A percentile compares a stretch with the other conserved stretches of the same genome.
Evolutionary conservation across 2,888 invertebrate genomes (phyloP).

Genomic region (Ornithoptera alexandrae): DNA sequence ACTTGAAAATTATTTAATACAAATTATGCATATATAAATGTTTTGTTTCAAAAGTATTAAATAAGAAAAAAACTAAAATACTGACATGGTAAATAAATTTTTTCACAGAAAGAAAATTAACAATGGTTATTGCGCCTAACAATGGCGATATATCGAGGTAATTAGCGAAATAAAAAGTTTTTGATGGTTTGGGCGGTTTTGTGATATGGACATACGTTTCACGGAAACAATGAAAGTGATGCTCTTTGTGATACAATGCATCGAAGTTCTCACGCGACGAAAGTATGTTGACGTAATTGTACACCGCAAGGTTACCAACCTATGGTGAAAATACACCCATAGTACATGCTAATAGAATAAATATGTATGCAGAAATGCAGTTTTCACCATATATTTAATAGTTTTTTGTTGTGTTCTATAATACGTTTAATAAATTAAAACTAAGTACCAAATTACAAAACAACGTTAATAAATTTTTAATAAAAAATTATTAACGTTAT

Average conservation of each 20-base stretch:
- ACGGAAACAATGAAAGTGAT: constrained; percentile 69
- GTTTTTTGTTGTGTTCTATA: no score
- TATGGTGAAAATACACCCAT: constrained; percentile 23
- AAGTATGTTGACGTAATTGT: constrained; percentile 64
- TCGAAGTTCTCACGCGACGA: constrained; percentile 72
- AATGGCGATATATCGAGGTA: constrained; percentile 25
- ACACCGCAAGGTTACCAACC: constrained; percentile 38
- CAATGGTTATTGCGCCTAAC: constrained; percentile 16
- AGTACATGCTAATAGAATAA: constrained; percentile 13
- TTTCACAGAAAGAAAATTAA: constrained; percentile 11
- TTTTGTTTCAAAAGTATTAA: neutral
- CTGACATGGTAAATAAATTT: neutral
- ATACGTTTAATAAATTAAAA: no score
- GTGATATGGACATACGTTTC: constrained; percentile 41
- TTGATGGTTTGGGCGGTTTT: constrained; percentile 13
- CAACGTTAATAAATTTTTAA: no score
- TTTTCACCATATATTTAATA: neutral
- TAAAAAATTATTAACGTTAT: no score
- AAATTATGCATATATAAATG: neutral
- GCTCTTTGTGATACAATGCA: constrained; percentile 48
- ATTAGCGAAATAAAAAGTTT: constrained; percentile 23
- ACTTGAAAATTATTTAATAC: neutral
- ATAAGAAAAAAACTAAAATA: neutral
- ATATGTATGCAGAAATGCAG: neutral
- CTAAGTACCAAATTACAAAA: no score